Evolutionary conservation across 2,888 invertebrate genomes (phyloP).

Genomic region (Phlogophora meticulosa): DNA sequence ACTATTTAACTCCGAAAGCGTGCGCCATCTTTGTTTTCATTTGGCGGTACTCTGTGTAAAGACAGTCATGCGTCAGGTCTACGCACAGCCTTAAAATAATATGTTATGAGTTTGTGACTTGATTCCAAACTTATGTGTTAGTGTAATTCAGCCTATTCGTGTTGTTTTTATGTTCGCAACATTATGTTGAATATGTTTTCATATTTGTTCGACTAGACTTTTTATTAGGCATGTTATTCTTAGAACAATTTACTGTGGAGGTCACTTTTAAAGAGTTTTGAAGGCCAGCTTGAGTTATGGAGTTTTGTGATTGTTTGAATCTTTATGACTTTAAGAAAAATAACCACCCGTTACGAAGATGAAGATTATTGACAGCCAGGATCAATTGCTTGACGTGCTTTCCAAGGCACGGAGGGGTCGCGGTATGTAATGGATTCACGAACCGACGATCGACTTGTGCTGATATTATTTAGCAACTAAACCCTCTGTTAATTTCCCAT

Average conservation of each 20-base stretch:
- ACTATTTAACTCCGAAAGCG: neutral
- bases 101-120: slow-evolving; percentile 19
- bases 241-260: neutral
- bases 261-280: slow-evolving; percentile 19
- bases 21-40: neutral
- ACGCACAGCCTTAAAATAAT: slow-evolving; percentile 19
- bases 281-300: neutral
- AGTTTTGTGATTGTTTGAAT: neutral
- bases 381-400: too few relatives aligned
- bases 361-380: too few relatives aligned
- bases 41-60: neutral
- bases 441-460: too few relatives aligned
- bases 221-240: slow-evolving; percentile 21
- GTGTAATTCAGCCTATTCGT: slow-evolving; percentile 34
- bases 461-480: too few relatives aligned
- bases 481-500: too few relatives aligned
- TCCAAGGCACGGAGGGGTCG: too few relatives aligned
- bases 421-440: too few relatives aligned
- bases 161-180: slow-evolving; percentile 36
- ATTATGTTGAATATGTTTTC: slow-evolving; percentile 26
- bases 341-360: too few relatives aligned
- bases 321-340: too few relatives aligned
- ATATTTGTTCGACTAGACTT: slow-evolving; percentile 31
- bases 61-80: neutral
- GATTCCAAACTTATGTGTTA: slow-evolving; percentile 42